phyloP scores from a whole-genome alignment of 2,888 invertebrate genomes.

The Plagodis dolabraria region DNA sequence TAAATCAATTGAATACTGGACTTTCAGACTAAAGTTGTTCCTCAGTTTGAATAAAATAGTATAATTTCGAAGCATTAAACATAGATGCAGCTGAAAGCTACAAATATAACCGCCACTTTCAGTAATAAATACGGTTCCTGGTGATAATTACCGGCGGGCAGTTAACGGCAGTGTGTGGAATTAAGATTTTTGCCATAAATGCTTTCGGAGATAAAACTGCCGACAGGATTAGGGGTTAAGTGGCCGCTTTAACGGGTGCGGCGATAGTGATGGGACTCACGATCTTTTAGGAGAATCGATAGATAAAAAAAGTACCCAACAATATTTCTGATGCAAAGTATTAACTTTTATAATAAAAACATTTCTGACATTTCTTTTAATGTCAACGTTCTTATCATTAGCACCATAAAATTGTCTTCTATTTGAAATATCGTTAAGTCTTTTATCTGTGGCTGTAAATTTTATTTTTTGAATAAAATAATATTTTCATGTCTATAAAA shows the following conservation, averaged over 20 bases:
- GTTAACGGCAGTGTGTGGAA: constrained; percentile 79
- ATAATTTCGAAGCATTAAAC: too few species aligned
- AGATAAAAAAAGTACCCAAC: constrained; percentile 11
- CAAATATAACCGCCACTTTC: constrained; percentile 45
- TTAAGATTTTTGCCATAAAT: constrained; percentile 85
- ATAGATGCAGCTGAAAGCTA: not conserved
- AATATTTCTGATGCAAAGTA: not conserved
- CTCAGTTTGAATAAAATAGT: too few species aligned
- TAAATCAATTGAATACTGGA: too few species aligned
- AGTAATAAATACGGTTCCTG: constrained; percentile 77
- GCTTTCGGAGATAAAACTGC: constrained; percentile 75
- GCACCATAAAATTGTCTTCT: too few species aligned
- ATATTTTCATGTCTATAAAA: too few species aligned
- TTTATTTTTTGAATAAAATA: too few species aligned
- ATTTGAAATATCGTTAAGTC: too few species aligned
- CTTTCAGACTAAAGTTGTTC: too few species aligned
- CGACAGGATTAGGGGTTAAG: constrained; percentile 83
- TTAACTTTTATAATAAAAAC: not conserved
- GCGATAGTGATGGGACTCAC: constrained; percentile 41
- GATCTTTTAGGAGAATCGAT: constrained; percentile 45
- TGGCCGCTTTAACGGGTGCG: constrained; percentile 81
- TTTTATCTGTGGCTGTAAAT: too few species aligned
- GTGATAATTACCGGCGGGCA: constrained; percentile 81
- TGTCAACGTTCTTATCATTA: too few species aligned
- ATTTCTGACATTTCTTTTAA: too few species aligned